phyloP scores from a whole-genome alignment of 2,888 invertebrate species.

The Epirrhoe alternata region DNA sequence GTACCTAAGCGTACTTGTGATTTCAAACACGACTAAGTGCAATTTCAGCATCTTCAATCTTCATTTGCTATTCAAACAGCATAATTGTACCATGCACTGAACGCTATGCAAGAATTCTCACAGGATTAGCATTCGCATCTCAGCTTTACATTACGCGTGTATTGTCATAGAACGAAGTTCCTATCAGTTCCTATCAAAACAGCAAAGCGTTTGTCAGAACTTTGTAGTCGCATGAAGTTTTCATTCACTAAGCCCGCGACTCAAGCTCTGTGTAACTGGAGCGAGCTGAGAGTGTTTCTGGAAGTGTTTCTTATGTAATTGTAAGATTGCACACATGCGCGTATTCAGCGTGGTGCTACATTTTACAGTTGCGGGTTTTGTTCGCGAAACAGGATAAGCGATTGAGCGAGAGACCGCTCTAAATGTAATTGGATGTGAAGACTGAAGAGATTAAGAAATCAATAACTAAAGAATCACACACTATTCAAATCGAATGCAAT shows the following conservation, averaged over 20 bases:
- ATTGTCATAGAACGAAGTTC: conserved; percentile 22
- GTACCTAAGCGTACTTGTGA: neutral
- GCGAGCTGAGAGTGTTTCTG: conserved; percentile 33
- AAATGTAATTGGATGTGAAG: too few relatives aligned
- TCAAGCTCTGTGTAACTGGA: conserved; percentile 38
- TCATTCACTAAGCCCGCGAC: conserved; percentile 30
- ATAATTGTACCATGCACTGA: conserved; percentile 9
- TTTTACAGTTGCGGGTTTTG: neutral
- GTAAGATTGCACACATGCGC: conserved; percentile 26
- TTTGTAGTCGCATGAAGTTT: conserved; percentile 34
- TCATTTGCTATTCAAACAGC: conserved; percentile 19
- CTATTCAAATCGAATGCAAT: too few relatives aligned
- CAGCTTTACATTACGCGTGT: conserved; percentile 10
- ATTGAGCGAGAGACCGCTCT: too few relatives aligned
- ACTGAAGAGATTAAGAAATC: too few relatives aligned
- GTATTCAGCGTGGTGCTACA: conserved; percentile 8
- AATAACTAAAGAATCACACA: too few relatives aligned
- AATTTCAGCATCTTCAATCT: neutral
- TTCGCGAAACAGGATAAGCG: too few relatives aligned
- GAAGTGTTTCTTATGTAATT: conserved; percentile 38
- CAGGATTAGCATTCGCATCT: conserved; percentile 16
- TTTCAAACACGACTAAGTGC: conserved; percentile 1
- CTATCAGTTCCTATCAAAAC: conserved; percentile 23
- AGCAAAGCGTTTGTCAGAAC: conserved; percentile 24
- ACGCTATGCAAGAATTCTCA: conserved; percentile 10